Conservation (phyloP, 2,113 vertebrate species). For the Corvus hawaiiensis region DNA sequence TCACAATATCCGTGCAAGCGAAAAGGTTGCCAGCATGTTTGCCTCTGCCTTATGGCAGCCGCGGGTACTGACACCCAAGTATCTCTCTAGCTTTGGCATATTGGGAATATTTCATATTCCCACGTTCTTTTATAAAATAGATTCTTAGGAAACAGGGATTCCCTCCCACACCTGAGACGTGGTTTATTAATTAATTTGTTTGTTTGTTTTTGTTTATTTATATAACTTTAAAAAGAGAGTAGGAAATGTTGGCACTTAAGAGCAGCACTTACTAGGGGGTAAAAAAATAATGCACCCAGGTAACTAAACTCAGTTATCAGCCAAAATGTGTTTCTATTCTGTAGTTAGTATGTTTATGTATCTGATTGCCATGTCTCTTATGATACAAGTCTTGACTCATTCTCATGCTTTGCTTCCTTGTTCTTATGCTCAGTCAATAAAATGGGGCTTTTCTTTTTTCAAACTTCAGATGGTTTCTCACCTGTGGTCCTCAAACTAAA, state of each 20-base stretch:
- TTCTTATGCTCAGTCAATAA: not conserved
- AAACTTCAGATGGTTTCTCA: not conserved
- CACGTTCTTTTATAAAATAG: accelerated
- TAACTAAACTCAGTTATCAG: not conserved
- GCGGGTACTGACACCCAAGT: accelerated
- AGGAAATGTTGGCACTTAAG: not conserved
- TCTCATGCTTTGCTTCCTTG: not conserved
- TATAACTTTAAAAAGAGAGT: not conserved
- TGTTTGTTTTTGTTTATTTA: not conserved
- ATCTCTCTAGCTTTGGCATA: accelerated
- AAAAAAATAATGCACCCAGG: not conserved
- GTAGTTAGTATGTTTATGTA: not conserved
- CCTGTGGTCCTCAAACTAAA: not conserved
- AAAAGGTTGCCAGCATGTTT: accelerated
- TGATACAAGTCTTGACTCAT: accelerated
- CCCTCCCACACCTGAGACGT: no score
- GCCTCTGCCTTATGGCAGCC: not conserved
- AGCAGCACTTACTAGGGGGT: not conserved
- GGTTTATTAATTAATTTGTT: no score
- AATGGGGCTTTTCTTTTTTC: not conserved
- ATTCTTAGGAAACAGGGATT: not conserved
- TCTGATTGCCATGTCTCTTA: accelerated
- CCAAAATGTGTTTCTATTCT: not conserved
- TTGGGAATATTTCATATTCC: no score
- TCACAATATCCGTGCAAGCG: accelerated